Percentiles rank a stretch among this genome's conserved stretches.
phyloP scores from a whole-genome alignment of 2,797 vertebrate genomes.

The Urosaurus nigricauda region DNA sequence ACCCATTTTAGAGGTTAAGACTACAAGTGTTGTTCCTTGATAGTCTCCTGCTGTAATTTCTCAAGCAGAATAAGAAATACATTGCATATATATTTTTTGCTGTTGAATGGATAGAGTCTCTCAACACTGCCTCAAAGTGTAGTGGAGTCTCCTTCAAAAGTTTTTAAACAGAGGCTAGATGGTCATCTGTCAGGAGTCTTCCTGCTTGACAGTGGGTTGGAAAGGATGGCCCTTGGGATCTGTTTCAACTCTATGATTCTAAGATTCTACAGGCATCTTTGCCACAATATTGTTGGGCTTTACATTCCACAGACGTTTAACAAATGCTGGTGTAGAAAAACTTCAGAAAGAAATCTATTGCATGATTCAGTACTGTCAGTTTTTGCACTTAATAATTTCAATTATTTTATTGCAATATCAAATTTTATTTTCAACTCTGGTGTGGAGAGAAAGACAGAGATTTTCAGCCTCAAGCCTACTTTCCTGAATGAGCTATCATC shows the following conservation, averaged over 20 bases:
- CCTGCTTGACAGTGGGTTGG: too few species aligned
- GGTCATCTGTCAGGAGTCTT: too few species aligned
- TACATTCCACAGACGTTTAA: not conserved
- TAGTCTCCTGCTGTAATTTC: not conserved
- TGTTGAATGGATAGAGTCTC: not conserved
- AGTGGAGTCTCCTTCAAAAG: too few species aligned
- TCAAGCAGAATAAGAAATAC: not conserved
- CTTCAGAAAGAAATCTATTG: not conserved
- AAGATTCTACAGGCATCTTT: not conserved
- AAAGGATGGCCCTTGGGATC: too few species aligned
- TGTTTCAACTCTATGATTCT: too few species aligned
- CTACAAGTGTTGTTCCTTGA: not conserved
- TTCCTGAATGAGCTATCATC: not conserved
- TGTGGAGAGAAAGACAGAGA: not conserved
- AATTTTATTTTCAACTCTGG: not conserved
- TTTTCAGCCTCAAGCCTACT: not conserved
- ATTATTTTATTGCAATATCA: not conserved
- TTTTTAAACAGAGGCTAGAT: too few species aligned
- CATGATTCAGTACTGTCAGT: not conserved
- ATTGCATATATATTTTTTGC: not conserved
- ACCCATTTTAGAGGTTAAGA: not conserved
- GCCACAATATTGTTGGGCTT: not conserved
- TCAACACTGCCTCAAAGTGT: too few species aligned
- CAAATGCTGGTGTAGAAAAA: not conserved
- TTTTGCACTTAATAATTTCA: not conserved